Evolutionary conservation across 2,888 invertebrate genomes (phyloP).

Genomic region (Liodrosophila aerea): DNA sequence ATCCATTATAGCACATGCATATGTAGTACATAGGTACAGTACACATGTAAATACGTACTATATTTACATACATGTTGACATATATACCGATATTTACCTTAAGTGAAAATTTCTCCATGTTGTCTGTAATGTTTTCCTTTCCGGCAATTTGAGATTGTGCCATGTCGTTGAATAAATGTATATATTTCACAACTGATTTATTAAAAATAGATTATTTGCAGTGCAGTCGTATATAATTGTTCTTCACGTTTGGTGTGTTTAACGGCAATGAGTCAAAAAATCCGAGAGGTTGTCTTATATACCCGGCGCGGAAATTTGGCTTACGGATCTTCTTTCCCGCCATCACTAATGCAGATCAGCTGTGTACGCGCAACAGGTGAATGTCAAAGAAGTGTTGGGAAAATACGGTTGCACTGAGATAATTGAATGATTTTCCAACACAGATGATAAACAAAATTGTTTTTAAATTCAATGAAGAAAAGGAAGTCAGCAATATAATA

Average conservation of each 20-base stretch:
- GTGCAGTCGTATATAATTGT: not conserved
- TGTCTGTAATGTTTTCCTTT: slow-evolving; percentile 82
- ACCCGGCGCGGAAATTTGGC: slow-evolving; percentile 38
- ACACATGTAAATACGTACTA: not conserved
- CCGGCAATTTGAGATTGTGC: slow-evolving; percentile 73
- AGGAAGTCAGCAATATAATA: not conserved
- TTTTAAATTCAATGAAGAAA: no score
- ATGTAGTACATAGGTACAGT: slow-evolving; percentile 12
- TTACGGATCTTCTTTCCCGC: slow-evolving; percentile 55
- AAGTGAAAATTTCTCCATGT: slow-evolving; percentile 81
- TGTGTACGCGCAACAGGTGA: slow-evolving; percentile 35
- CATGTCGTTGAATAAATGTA: slow-evolving; percentile 41
- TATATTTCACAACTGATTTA: slow-evolving; percentile 4
- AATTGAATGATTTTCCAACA: slow-evolving; percentile 7
- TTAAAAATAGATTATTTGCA: not conserved
- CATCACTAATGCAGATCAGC: slow-evolving; percentile 30
- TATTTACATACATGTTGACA: slow-evolving; percentile 1
- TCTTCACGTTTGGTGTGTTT: slow-evolving; percentile 12
- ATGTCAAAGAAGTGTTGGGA: slow-evolving; percentile 1
- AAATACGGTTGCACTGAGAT: slow-evolving; percentile 1
- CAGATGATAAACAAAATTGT: no score
- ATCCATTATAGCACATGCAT: slow-evolving; percentile 1
- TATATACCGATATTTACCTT: slow-evolving; percentile 69
- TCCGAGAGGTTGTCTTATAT: slow-evolving; percentile 38
- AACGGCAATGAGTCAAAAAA: slow-evolving; percentile 30